Conservation (phyloP, 2,113 vertebrate species). For the Anarrhichthys ocellatus region DNA sequence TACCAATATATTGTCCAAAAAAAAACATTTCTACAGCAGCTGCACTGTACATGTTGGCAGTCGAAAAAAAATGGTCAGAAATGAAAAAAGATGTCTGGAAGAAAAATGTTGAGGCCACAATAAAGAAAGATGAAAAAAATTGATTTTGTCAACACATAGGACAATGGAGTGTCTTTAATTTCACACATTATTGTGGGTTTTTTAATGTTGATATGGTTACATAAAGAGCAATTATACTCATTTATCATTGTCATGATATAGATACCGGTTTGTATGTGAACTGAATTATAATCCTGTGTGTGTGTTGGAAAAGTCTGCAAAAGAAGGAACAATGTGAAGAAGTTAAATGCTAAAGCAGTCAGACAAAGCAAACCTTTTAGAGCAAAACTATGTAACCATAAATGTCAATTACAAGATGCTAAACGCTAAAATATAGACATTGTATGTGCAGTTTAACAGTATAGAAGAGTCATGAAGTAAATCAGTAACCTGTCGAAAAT, state of each 20-base stretch:
- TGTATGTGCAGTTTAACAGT: neutral
- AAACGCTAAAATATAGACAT: neutral
- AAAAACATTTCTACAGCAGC: neutral
- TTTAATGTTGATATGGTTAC: neutral
- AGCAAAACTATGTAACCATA: neutral
- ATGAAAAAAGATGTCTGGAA: neutral
- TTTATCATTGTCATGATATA: neutral
- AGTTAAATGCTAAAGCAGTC: neutral
- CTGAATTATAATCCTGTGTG: neutral
- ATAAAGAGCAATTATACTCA: too few relatives aligned
- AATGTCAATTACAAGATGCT: neutral
- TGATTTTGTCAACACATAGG: too few relatives aligned
- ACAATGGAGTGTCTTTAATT: neutral
- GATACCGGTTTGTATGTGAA: neutral
- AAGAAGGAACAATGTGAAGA: neutral
- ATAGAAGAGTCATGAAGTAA: neutral
- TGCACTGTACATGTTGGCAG: neutral
- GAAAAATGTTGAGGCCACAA: neutral
- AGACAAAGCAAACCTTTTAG: neutral
- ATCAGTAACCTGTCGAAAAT: neutral
- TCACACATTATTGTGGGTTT: neutral
- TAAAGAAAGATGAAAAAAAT: neutral
- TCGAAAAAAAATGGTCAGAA: neutral
- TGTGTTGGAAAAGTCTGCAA: neutral
- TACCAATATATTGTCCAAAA: neutral